Evolutionary conservation across 2,113 vertebrate species (phyloP).

Genomic region (Sinocyclocheilus anophthalmus): DNA sequence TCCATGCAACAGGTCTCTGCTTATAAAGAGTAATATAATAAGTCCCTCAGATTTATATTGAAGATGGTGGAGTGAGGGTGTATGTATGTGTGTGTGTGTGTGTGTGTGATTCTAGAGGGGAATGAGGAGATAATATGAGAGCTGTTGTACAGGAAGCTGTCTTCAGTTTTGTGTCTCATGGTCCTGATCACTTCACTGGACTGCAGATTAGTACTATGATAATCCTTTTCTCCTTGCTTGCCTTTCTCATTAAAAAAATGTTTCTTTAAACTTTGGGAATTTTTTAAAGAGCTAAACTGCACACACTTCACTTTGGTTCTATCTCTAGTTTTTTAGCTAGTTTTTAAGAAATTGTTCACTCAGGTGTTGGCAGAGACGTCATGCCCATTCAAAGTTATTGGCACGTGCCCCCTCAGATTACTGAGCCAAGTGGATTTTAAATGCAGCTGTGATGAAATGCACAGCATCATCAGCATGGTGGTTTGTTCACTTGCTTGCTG

Average conservation of each 20-base stretch:
- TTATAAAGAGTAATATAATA: neutral
- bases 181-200: conserved; percentile 42
- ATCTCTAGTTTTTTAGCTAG: neutral
- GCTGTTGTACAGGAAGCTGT: conserved; percentile 52
- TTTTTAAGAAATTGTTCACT: neutral
- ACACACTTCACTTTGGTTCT: too few relatives aligned
- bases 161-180: conserved; percentile 71
- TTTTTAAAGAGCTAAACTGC: too few relatives aligned
- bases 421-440: too few relatives aligned
- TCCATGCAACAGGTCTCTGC: neutral
- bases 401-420: too few relatives aligned
- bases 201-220: conserved; percentile 44
- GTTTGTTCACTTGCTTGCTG: too few relatives aligned
- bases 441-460: too few relatives aligned
- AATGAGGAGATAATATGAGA: conserved; percentile 18
- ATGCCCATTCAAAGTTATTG: too few relatives aligned
- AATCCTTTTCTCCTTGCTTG: conserved; percentile 41
- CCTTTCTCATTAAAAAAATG: neutral
- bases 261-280: neutral
- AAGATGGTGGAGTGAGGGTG: conserved; percentile 16
- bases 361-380: neutral
- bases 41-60: neutral
- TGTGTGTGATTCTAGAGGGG: conserved; percentile 3
- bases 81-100: neutral
- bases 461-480: too few relatives aligned